Percentiles rank a stretch among this genome's conserved stretches.
These are phyloP conservation scores for Antedon mediterranea DNA, from an alignment of 53 echinoderm and acorn worm species.

Conservation along the genomic window DNA sequence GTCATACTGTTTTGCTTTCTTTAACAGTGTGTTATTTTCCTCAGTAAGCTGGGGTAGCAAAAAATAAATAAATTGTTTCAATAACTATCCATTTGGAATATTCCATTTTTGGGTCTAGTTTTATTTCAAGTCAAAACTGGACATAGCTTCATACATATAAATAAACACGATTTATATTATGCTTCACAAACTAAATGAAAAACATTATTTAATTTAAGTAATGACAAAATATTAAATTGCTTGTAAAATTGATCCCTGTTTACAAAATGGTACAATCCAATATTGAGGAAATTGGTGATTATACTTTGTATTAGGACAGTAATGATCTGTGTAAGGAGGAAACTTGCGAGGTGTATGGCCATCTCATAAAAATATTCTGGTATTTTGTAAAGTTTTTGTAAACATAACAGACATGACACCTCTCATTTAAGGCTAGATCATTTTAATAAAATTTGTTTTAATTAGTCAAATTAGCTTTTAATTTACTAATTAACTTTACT, in stretches of 20 bases:
- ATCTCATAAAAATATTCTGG: background rate
- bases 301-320: background rate
- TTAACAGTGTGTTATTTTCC: slow-evolving; percentile 48
- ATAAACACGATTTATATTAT: no score
- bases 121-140: no score
- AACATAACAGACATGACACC: no score
- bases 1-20: slow-evolving; percentile 46
- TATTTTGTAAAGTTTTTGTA: no score
- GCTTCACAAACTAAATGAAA: no score
- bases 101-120: background rate
- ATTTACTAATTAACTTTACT: no score
- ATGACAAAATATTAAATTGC: no score
- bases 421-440: no score
- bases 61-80: background rate
- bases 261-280: background rate
- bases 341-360: background rate
- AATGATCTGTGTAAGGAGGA: background rate
- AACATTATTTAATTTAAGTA: no score
- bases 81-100: background rate
- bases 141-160: no score
- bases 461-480: no score
- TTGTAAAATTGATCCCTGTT: background rate
- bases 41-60: slow-evolving; percentile 45
- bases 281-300: background rate
- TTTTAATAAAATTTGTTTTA: no score